Evolutionary conservation across 30 jellyfish, hydroid and myxozoan genomes (phyloP).

Genomic region (Pelagia noctiluca): DNA sequence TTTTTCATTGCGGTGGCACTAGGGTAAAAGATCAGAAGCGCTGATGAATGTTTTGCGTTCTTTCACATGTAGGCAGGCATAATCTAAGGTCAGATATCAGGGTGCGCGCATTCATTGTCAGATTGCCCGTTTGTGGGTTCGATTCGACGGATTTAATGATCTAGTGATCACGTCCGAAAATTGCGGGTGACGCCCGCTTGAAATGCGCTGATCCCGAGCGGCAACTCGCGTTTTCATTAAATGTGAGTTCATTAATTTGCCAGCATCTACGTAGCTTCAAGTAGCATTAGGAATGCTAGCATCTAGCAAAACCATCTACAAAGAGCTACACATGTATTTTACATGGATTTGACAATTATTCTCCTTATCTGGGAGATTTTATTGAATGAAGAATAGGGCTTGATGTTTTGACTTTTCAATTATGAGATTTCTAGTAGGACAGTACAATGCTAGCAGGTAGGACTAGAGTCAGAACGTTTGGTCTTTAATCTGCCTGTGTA

Average conservation of each 20-base stretch:
- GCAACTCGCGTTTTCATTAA: background rate
- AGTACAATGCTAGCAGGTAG: no score
- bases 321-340: no score
- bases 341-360: no score
- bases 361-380: no score
- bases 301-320: no score
- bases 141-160: conserved; percentile 33
- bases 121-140: conserved; percentile 37
- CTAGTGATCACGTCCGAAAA: conserved; percentile 51
- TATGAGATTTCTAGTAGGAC: no score
- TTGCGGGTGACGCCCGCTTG: conserved; percentile 56
- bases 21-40: conserved; percentile 68
- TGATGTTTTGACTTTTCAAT: no score
- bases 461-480: no score
- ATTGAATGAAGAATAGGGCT: no score
- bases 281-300: no score
- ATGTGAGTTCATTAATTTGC: background rate
- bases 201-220: conserved; percentile 71
- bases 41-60: conserved; percentile 57
- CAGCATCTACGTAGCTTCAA: no score
- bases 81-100: conserved; percentile 51
- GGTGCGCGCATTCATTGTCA: conserved; percentile 70
- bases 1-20: conserved; percentile 68
- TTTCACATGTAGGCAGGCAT: conserved; percentile 55
- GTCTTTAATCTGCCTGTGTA: no score